Evolutionary conservation across 1,140 invertebrate genomes (phyloP).

Genomic region (Drosophila arawakana): DNA sequence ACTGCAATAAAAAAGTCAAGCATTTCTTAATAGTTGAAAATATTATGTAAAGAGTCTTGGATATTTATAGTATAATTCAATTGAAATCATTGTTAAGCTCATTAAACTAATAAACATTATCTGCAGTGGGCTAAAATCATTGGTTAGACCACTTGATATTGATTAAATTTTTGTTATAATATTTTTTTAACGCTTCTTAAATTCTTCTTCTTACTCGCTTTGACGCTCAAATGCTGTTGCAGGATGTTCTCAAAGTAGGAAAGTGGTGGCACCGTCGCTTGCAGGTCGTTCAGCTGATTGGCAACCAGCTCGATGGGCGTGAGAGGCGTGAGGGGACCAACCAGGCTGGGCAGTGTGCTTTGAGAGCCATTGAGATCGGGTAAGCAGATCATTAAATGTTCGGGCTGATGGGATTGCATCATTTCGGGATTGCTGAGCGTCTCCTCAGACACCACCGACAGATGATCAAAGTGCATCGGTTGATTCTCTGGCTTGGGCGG

Average conservation of each 20-base stretch:
- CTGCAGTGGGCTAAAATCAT: too few relatives aligned
- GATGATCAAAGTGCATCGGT: conserved; percentile 89
- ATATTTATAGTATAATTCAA: too few relatives aligned
- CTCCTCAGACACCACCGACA: conserved; percentile 91
- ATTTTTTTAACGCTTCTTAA: background rate
- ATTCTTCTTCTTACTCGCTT: conserved; percentile 41
- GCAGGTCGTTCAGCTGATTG: conserved; percentile 79
- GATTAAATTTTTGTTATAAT: background rate
- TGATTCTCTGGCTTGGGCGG: conserved; percentile 81
- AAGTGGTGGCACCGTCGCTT: conserved; percentile 75
- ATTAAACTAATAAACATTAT: too few relatives aligned
- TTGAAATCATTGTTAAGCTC: too few relatives aligned
- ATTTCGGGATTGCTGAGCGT: conserved; percentile 86
- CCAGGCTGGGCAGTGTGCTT: conserved; percentile 73
- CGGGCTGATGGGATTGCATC: conserved; percentile 54
- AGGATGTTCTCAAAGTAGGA: conserved; percentile 84
- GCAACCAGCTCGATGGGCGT: conserved; percentile 80
- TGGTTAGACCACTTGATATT: too few relatives aligned
- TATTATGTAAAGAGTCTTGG: too few relatives aligned
- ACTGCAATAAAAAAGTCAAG: conserved; percentile 21
- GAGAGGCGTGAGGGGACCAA: conserved; percentile 73
- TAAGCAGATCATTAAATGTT: conserved; percentile 58
- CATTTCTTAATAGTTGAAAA: too few relatives aligned
- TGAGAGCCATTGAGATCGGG: conserved; percentile 70
- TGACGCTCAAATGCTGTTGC: conserved; percentile 65